Evolutionary conservation across 1,140 invertebrate species (phyloP), one percentile per base, ranked within the genome.

Genomic region (Drosophila murphyi): DNA sequence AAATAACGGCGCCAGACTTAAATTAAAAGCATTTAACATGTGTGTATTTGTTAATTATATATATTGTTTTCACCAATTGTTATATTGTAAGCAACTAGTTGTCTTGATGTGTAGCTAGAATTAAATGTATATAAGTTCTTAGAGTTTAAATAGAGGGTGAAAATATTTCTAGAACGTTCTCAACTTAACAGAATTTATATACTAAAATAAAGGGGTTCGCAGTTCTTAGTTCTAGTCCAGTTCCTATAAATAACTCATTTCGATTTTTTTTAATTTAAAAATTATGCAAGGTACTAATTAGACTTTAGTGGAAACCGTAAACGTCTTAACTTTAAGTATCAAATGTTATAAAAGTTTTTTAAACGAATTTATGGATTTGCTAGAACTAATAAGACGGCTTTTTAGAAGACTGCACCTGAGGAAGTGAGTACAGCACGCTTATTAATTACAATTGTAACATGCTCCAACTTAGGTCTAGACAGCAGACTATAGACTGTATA

Each of bases 361-460:
- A 20, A 47, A 4, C 20, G 47, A 28, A 28, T 48, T 39, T 2
- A 80, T 61, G 59, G 37, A 64, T 62, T 78, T 81, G 52, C 50
- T 86, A 78, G 63, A 86, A 72, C 65, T 71, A 54, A 56, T 80
- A 48, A 50, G 37, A 65, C 43, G 63, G 55, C 57, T 88, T 70
- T 43, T 52, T 80, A 78, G 64, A 72, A 65, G 56, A 57, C 47
- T 71, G 67, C 85, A 88, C 86, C 32, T 50, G 59, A 71, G 52
- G 55, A 73, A 81, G 78, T 85, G 77, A 86, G 82, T 86, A 72
- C 60, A 55, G 60, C 70, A 76, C 75, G 61, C 78, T 63, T 63
- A 31, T 32, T 47, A 43, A 29, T 39, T 20, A n/a, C 7, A 31
- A n/a, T n/a, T 31, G 7, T 31, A 56, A 47, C 10, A 59, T 63